A percentile compares a stretch with the other conserved stretches of the same genome.
phyloP scores from a whole-genome alignment of 2,888 invertebrate genomes.

The Belgica antarctica region DNA sequence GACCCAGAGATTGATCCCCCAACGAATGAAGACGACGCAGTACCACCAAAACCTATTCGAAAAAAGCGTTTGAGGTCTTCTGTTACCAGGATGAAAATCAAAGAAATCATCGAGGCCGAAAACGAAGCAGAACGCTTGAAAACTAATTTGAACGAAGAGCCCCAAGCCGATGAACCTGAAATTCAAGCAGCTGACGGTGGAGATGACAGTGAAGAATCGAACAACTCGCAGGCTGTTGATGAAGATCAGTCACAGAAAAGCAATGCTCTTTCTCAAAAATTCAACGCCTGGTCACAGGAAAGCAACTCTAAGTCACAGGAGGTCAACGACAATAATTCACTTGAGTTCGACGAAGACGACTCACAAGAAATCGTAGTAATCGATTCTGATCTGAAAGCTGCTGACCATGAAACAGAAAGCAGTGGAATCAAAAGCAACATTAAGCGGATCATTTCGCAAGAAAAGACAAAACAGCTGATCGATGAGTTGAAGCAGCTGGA shows the following conservation, averaged over 20 bases:
- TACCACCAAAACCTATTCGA: conserved; percentile 1
- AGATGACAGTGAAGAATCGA: conserved; percentile 27
- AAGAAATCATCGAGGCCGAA: conserved; percentile 37
- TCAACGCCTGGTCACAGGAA: too few relatives aligned
- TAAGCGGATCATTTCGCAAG: conserved; percentile 52
- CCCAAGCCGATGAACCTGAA: conserved; percentile 39
- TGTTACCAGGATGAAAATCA: conserved; percentile 20
- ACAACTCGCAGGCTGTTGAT: neutral
- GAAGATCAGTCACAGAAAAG: conserved; percentile 1
- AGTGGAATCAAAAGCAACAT: conserved; percentile 47
- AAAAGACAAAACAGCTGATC: conserved; percentile 55
- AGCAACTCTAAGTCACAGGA: too few relatives aligned
- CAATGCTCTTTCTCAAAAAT: too few relatives aligned
- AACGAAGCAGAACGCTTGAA: too few relatives aligned
- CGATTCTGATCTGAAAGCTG: conserved; percentile 48
- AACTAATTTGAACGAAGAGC: conserved; percentile 43
- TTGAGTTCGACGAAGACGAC: conserved; percentile 39
- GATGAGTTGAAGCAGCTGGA: conserved; percentile 56
- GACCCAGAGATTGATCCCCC: neutral
- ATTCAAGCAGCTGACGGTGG: conserved; percentile 43
- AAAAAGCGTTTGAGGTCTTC: conserved; percentile 26
- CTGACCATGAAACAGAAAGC: conserved; percentile 48
- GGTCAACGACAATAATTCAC: conserved; percentile 44
- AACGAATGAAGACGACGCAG: neutral
- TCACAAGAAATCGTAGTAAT: conserved; percentile 34